phyloP scores from a whole-genome alignment of 2,888 invertebrate species.

The Melolontha melolontha region DNA sequence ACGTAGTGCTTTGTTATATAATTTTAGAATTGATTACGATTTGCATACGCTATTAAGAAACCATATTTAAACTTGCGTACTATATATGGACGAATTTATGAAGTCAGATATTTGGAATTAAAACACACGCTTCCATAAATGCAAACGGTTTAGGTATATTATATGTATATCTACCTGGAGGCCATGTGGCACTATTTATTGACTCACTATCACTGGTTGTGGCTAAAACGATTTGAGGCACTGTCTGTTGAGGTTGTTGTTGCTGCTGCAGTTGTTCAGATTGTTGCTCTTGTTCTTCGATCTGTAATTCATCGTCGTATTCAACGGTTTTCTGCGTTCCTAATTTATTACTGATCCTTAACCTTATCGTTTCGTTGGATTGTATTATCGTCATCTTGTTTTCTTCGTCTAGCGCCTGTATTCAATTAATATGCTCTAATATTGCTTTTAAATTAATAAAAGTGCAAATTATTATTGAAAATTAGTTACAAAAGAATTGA shows the following conservation, averaged over 20 bases:
- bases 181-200: neutral
- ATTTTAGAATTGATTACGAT: no score
- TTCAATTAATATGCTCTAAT: neutral
- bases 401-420: conserved; percentile 12
- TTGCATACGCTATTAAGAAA: no score
- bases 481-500: no score
- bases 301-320: conserved; percentile 9
- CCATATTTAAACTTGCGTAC: no score
- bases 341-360: conserved; percentile 13
- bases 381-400: conserved; percentile 19
- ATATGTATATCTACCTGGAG: neutral
- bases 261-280: neutral
- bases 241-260: neutral
- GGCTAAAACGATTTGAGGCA: conserved; percentile 13
- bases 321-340: conserved; percentile 4
- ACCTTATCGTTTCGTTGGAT: conserved; percentile 1
- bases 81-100: no score
- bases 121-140: no score
- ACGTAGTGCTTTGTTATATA: no score
- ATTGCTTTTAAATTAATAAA: no score
- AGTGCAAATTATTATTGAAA: no score
- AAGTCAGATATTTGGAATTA: no score
- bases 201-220: conserved; percentile 16
- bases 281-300: neutral
- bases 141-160: no score